A percentile compares a stretch with the other conserved stretches of the same genome.
Evolutionary conservation across 2,888 invertebrate genomes (phyloP).

Genomic region (Parapristionchus giblindavisi): DNA sequence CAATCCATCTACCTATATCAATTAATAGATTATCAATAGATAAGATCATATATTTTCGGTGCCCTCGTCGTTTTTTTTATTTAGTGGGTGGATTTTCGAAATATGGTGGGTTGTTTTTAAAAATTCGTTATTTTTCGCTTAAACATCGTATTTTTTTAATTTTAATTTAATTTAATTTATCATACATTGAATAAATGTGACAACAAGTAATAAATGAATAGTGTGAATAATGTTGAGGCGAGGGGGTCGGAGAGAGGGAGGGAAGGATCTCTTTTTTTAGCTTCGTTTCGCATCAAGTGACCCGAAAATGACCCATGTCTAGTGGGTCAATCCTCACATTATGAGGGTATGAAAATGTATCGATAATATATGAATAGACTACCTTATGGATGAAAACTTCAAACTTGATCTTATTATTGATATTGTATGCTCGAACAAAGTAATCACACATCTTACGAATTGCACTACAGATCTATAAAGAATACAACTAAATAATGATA

Average conservation of each 20-base stretch:
- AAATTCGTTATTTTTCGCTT: background rate
- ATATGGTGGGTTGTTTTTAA: background rate
- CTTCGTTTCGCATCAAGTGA: too few relatives aligned
- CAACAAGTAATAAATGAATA: too few relatives aligned
- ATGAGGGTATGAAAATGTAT: too few relatives aligned
- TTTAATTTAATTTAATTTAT: background rate
- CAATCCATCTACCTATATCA: constrained; percentile 84
- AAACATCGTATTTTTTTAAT: background rate
- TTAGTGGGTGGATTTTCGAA: background rate
- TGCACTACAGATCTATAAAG: constrained; percentile 73
- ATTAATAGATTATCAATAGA: background rate
- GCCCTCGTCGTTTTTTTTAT: too few relatives aligned
- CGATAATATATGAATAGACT: background rate
- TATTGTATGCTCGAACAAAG: constrained; percentile 89
- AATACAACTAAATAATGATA: background rate
- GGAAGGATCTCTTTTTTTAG: too few relatives aligned
- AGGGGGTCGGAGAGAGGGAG: too few relatives aligned
- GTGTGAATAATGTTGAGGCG: too few relatives aligned
- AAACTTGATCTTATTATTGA: constrained; percentile 94
- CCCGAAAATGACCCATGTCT: too few relatives aligned
- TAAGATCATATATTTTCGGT: too few relatives aligned
- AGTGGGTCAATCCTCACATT: too few relatives aligned
- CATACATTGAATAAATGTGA: background rate
- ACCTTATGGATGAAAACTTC: constrained; percentile 89
- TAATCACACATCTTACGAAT: constrained; percentile 89